These are phyloP conservation scores for Galeopterus variegatus DNA, from an alignment of 2,113 vertebrate genomes.

Conservation along the genomic window DNA sequence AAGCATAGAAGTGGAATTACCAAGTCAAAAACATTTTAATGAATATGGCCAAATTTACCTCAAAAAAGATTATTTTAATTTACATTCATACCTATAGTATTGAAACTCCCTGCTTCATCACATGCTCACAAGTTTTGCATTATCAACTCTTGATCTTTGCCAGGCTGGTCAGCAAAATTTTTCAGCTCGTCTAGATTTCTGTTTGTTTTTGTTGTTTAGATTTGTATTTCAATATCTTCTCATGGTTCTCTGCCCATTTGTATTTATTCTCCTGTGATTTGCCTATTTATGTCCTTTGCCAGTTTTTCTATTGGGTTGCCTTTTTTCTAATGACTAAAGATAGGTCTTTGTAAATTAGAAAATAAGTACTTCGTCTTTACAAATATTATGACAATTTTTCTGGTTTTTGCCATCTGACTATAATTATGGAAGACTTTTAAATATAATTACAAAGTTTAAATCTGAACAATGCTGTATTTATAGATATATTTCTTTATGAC, in stretches of 20 bases:
- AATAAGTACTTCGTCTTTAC: slow-evolving; percentile 12
- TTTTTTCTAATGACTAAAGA: slow-evolving; percentile 3
- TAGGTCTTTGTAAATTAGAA: slow-evolving; percentile 25
- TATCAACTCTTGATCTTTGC: not conserved
- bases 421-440: slow-evolving; percentile 14
- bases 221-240: not conserved
- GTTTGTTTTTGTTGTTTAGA: not conserved
- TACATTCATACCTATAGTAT: not conserved
- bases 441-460: slow-evolving; percentile 22
- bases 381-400: not conserved
- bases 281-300: not conserved
- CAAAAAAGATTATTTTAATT: not conserved
- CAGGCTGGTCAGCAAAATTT: not conserved
- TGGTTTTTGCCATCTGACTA: not conserved
- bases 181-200: not conserved
- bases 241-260: not conserved
- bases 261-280: not conserved
- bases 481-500: slow-evolving; percentile 30
- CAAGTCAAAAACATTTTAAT: not conserved
- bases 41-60: not conserved
- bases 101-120: not conserved
- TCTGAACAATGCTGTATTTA: slow-evolving; percentile 4
- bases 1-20: not conserved
- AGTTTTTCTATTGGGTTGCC: not conserved
- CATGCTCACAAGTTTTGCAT: not conserved